Base-by-base conservation (phyloP, 2,888 invertebrate genomes). In the Hanleya hanleyi region DNA sequence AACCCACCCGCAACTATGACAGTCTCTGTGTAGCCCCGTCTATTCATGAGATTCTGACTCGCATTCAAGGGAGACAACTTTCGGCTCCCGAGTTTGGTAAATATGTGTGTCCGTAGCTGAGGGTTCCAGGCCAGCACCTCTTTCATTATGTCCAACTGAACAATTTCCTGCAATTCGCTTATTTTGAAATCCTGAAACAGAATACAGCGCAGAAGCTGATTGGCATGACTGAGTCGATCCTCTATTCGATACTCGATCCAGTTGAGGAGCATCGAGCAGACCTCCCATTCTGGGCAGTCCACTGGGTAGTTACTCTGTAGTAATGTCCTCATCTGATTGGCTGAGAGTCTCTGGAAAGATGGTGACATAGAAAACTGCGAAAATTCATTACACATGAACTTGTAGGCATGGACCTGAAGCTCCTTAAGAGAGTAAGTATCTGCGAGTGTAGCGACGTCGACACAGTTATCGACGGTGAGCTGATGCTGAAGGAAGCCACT, bases 1-100 rank as follows among this genome's bases (percentile, higher is more conserved):
- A 95, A 94, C 0, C 95, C 95, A 0, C 95, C 94, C 49, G 94
- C 89, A 89, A 94, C 94, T 22, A 94, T 92, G 33, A 95, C 90
- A 0, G 94, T 94, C 81, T 93, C 89, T 84, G 94, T 93, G 93
- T 94, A 94, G 57, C 94, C 94, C 62, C 94, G 89, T 2, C 93
- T 93, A 84, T 94, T 94, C 29, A 93, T 91, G 76, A 94, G 38
- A 26, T 57, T 57, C 57, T 57, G 57, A n/a, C n/a, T n/a, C 22
- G 29, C 32, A 22, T 33, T 35, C 15, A 33, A 64, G 12, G 36
- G 15, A 2, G 64, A 37, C n/a, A 37, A 12, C 26, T 64, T 35
- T 18, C 38, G 35, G 22, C 64, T 35, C 22, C 37, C 35, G 15
- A 64, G 38, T n/a, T 37, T 15, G 22, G 37, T 9, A 37, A 37